These are phyloP conservation scores for Planiliza haematocheilus DNA, from an alignment of 2,113 vertebrate species.

Conservation along the genomic window DNA sequence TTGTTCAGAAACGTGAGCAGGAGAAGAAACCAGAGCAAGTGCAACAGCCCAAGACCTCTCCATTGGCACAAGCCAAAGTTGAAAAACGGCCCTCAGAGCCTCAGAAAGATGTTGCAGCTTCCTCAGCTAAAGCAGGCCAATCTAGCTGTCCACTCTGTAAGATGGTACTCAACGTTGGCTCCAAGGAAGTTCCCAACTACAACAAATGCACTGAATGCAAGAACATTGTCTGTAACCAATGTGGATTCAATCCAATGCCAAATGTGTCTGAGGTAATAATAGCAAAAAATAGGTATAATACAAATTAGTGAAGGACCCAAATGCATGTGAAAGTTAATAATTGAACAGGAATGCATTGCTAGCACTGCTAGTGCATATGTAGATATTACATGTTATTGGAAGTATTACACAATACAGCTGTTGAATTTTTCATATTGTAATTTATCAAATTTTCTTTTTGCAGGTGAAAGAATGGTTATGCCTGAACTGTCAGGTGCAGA, in stretches of 20 bases:
- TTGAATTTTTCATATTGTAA: constrained; percentile 17
- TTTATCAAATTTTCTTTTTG: constrained; percentile 24
- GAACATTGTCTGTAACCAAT: constrained; percentile 91
- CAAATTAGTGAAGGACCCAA: rapidly evolving
- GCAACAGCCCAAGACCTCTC: constrained; percentile 53
- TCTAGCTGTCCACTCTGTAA: constrained; percentile 91
- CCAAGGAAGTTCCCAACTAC: constrained; percentile 90
- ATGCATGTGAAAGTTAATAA: not conserved
- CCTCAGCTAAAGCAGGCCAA: constrained; percentile 45
- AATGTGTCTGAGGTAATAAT: constrained; percentile 86
- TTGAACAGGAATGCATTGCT: not conserved
- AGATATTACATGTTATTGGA: not conserved
- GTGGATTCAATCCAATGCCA: constrained; percentile 93
- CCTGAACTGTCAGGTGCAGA: constrained; percentile 94
- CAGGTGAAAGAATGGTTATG: constrained; percentile 94
- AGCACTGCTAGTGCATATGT: not conserved
- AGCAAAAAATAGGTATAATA: not conserved
- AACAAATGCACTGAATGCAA: constrained; percentile 94
- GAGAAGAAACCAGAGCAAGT: constrained; percentile 63
- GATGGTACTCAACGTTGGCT: constrained; percentile 86
- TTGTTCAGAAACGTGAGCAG: constrained; percentile 52
- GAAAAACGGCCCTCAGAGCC: constrained; percentile 53
- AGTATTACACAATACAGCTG: not conserved
- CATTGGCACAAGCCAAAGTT: constrained; percentile 71
- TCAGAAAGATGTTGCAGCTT: constrained; percentile 45